A percentile compares a stretch with the other conserved stretches of the same genome.
Conservation (phyloP, 2,113 vertebrate genomes). For the Poeciliopsis prolifica region DNA sequence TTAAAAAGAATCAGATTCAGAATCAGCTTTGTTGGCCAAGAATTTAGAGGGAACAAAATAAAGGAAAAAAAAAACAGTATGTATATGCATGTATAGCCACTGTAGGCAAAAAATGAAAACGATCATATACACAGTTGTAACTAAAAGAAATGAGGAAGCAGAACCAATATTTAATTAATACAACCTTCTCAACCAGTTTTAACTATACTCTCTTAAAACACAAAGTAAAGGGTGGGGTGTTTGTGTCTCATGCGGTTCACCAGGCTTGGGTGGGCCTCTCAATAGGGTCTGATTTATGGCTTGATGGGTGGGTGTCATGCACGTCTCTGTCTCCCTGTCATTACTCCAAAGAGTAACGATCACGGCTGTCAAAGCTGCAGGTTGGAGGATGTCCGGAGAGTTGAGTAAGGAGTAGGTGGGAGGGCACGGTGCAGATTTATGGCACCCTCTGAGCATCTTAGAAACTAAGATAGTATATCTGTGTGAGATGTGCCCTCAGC, state of each 20-base stretch:
- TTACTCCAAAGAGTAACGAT: conserved; percentile 53
- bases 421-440: conserved; percentile 52
- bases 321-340: conserved; percentile 52
- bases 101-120: not conserved
- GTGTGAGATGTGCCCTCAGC: conserved; percentile 4
- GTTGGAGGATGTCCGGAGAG: conserved; percentile 18
- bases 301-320: conserved; percentile 52
- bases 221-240: conserved; percentile 35
- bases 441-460: conserved; percentile 42
- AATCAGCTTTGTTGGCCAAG: no score
- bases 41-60: no score
- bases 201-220: conserved; percentile 10
- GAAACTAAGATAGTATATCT: conserved; percentile 46
- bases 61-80: no score
- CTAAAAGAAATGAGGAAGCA: not conserved
- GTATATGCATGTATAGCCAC: no score
- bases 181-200: not conserved
- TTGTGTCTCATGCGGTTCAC: conserved; percentile 32
- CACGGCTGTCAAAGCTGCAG: conserved; percentile 21
- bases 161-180: not conserved
- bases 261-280: conserved; percentile 44
- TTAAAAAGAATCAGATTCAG: no score
- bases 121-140: not conserved
- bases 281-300: conserved; percentile 54
- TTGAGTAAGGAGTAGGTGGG: conserved; percentile 36